Evolutionary conservation across 2,797 vertebrate species (phyloP).

Genomic region (Channa striata): DNA sequence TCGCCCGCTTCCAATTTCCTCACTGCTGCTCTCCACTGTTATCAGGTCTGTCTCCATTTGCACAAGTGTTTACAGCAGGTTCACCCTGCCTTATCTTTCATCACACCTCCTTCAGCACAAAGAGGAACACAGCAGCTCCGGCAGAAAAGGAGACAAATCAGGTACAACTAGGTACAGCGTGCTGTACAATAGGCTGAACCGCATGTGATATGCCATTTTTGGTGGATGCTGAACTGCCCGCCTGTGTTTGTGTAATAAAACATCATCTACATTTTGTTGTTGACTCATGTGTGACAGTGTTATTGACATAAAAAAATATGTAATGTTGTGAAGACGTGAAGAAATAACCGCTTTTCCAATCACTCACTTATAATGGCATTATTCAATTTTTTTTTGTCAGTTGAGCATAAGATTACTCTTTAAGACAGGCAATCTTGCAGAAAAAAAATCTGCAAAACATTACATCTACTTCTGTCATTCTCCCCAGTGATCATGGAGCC

Average conservation of each 20-base stretch:
- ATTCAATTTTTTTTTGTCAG: background rate
- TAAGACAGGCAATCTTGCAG: background rate
- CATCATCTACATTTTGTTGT: background rate
- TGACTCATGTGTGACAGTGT: background rate
- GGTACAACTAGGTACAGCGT: conserved; percentile 20
- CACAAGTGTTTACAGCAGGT: conserved; percentile 73
- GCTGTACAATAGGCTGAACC: conserved; percentile 19
- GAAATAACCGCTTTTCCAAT: conserved; percentile 8
- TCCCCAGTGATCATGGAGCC: conserved; percentile 32
- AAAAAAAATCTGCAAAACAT: conserved; percentile 27
- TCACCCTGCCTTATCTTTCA: conserved; percentile 66
- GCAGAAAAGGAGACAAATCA: conserved; percentile 45
- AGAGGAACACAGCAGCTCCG: conserved; percentile 52
- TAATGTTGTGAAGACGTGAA: background rate
- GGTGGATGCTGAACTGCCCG: conserved; percentile 20
- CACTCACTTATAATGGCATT: background rate
- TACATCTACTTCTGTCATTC: conserved; percentile 12
- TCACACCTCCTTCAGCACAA: conserved; percentile 64
- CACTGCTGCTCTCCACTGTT: conserved; percentile 65
- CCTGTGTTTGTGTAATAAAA: conserved; percentile 31
- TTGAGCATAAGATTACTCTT: background rate
- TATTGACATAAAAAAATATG: background rate
- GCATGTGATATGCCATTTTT: conserved; percentile 3
- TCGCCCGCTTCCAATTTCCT: conserved; percentile 71
- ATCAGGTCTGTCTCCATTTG: conserved; percentile 71